These are phyloP conservation scores for Xestia ashworthii DNA, from an alignment of 2,888 invertebrate genomes.

Conservation along the genomic window DNA sequence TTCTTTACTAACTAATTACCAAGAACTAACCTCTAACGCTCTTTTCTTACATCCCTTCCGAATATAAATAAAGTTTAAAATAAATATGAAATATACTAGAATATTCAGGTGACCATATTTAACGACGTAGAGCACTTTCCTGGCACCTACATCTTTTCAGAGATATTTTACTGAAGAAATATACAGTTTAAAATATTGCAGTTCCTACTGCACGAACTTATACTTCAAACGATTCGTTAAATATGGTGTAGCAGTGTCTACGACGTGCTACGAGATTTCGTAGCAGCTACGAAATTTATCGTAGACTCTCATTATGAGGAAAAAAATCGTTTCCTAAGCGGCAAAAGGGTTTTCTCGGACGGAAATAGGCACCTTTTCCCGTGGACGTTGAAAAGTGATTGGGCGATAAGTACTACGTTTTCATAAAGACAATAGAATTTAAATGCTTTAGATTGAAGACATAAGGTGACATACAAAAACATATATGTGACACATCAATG, in stretches of 20 bases:
- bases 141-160: conserved; percentile 31
- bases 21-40: background rate
- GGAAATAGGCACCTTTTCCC: background rate
- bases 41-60: background rate
- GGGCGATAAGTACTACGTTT: background rate
- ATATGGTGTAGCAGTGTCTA: conserved; percentile 23
- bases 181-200: conserved; percentile 29
- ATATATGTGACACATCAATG: background rate
- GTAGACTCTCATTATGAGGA: background rate
- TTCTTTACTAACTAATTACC: too few species aligned
- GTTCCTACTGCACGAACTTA: background rate
- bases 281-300: conserved; percentile 27
- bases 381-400: background rate
- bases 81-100: conserved; percentile 1
- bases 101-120: conserved; percentile 38
- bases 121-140: conserved; percentile 12
- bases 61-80: background rate
- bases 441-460: background rate
- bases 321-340: background rate
- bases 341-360: background rate
- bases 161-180: conserved; percentile 21
- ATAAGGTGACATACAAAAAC: background rate
- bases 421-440: background rate
- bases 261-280: conserved; percentile 43
- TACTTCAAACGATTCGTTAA: conserved; percentile 8